Conservation (phyloP, 1,140 invertebrate species). For the Pseudoatta argentina region DNA sequence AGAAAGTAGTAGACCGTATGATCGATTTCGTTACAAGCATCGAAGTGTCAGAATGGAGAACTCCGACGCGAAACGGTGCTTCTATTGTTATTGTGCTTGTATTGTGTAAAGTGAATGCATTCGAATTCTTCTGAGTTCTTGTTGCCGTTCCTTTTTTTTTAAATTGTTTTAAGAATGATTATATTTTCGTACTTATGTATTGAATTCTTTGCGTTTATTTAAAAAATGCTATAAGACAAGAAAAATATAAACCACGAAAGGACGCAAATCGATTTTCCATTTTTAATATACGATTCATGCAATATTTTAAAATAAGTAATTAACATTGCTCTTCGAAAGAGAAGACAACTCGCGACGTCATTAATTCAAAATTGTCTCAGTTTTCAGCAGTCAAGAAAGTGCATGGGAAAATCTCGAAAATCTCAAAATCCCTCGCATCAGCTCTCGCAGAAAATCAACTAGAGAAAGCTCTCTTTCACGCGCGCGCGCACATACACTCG, state of each 20-base stretch:
- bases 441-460: conserved; percentile 8
- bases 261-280: not conserved
- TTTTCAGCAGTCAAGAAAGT: not conserved
- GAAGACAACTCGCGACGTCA: not conserved
- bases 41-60: conserved; percentile 19
- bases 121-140: not conserved
- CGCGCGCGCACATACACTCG: not conserved
- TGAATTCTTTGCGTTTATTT: not conserved
- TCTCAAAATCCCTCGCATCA: not conserved
- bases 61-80: not conserved
- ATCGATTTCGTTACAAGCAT: not conserved
- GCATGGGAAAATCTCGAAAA: not conserved
- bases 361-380: conserved; percentile 22
- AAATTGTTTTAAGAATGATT: not conserved
- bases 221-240: not conserved
- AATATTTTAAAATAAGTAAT: not conserved
- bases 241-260: not conserved
- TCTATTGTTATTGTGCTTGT: not conserved
- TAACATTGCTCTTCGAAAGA: not conserved
- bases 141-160: too few relatives aligned
- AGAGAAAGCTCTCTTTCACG: not conserved
- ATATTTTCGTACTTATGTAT: not conserved
- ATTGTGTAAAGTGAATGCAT: not conserved
- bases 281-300: not conserved
- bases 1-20: not conserved